These are phyloP conservation scores for Beroe forskalii DNA, from an alignment of 37 sponge, comb jelly and placozoan species.

Conservation along the genomic window DNA sequence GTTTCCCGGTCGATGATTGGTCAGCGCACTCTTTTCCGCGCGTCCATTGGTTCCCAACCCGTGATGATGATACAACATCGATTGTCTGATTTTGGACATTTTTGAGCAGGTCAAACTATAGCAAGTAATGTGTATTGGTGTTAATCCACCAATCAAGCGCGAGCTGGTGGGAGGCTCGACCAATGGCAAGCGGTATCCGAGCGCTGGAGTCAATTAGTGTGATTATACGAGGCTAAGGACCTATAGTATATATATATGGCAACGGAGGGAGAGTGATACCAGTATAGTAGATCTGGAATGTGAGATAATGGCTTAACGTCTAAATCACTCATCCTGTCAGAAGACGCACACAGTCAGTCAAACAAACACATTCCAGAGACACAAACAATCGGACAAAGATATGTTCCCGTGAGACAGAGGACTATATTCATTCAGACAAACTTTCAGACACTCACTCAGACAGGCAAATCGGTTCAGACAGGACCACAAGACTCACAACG, in stretches of 20 bases:
- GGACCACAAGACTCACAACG: too few species aligned
- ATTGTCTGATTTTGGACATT: conserved; percentile 58
- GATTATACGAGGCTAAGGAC: conserved; percentile 49
- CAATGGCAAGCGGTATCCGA: not conserved
- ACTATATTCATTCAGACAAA: too few species aligned
- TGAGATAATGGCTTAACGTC: conserved; percentile 46
- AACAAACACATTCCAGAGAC: too few species aligned
- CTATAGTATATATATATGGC: too few species aligned
- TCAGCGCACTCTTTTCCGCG: not conserved
- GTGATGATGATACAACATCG: conserved; percentile 46
- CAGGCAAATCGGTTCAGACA: too few species aligned
- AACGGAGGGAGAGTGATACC: not conserved
- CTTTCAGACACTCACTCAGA: not conserved
- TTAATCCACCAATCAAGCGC: conserved; percentile 13
- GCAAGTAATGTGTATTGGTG: conserved; percentile 18
- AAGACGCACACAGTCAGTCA: too few species aligned
- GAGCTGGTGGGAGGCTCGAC: not conserved
- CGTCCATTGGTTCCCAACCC: not conserved
- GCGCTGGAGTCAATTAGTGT: conserved; percentile 53
- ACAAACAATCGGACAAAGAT: too few species aligned
- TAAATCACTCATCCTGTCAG: not conserved
- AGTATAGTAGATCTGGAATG: not conserved
- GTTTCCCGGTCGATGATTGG: not conserved
- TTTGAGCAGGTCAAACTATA: conserved; percentile 61
- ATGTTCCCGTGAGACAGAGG: too few species aligned